phyloP scores from a whole-genome alignment of 2,113 vertebrate genomes.

The Saccopteryx leptura region DNA sequence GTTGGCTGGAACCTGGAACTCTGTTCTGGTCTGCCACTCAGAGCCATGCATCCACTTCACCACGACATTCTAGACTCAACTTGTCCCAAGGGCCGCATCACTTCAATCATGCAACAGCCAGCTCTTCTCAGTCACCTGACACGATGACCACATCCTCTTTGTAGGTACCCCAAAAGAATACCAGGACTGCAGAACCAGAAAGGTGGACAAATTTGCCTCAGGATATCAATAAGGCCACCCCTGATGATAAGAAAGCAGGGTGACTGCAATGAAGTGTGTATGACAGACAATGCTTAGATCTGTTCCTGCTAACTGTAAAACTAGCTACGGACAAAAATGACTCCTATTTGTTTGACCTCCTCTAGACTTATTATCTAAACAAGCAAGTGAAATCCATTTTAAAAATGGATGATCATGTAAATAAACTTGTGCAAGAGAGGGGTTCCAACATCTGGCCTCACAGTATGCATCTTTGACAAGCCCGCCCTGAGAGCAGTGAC shows the following conservation, averaged over 20 bases:
- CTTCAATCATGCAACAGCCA: neutral
- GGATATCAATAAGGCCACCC: neutral
- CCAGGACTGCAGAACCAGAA: neutral
- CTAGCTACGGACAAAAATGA: neutral
- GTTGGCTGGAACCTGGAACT: neutral
- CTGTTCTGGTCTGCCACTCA: neutral
- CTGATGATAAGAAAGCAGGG: neutral
- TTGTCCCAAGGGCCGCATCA: neutral
- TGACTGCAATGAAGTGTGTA: accelerated
- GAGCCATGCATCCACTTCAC: neutral
- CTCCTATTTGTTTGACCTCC: neutral
- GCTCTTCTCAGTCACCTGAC: neutral
- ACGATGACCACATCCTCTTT: neutral
- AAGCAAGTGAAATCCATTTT: neutral
- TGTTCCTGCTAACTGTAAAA: neutral
- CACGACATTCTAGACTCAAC: neutral
- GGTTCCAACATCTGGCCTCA: neutral
- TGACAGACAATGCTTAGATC: neutral
- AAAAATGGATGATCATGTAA: neutral
- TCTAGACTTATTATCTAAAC: neutral
- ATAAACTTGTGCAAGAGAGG: neutral
- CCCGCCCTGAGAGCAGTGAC: neutral
- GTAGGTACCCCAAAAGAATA: neutral
- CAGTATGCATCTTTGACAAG: neutral
- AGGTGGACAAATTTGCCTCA: neutral